These are phyloP conservation scores for Astropecten irregularis DNA, from an alignment of 53 echinoderm and acorn worm genomes.

Conservation along the genomic window DNA sequence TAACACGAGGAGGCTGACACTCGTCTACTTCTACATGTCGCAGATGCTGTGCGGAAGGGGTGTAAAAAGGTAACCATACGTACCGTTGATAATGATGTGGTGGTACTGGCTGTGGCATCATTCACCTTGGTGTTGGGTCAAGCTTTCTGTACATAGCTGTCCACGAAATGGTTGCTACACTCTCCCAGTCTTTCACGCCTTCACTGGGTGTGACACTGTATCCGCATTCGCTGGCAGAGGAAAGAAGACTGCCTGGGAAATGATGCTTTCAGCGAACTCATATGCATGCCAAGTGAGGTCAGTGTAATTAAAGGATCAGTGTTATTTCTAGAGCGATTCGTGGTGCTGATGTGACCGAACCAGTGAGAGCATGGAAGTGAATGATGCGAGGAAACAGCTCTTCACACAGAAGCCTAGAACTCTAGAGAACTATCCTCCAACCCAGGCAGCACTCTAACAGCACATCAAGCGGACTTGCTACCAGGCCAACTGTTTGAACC, in stretches of 20 bases:
- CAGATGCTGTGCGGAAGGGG: conserved; percentile 14
- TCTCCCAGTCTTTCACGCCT: conserved; percentile 52
- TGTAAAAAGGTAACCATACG: conserved; percentile 1
- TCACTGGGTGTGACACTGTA: conserved; percentile 58
- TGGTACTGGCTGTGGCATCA: conserved; percentile 41
- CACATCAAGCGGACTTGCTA: conserved; percentile 55
- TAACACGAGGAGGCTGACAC: conserved; percentile 23
- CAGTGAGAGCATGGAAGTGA: conserved; percentile 11
- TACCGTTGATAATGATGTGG: conserved; percentile 59
- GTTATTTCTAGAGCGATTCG: conserved; percentile 47
- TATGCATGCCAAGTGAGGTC: conserved; percentile 12
- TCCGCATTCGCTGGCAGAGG: conserved; percentile 50
- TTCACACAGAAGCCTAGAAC: conserved; percentile 35
- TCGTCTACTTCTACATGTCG: background rate
- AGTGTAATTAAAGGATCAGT: conserved; percentile 7
- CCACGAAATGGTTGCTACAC: background rate
- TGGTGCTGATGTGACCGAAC: conserved; percentile 61
- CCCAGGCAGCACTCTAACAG: conserved; percentile 50
- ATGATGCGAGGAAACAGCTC: conserved; percentile 44
- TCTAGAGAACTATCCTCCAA: conserved; percentile 35
- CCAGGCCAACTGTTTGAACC: conserved; percentile 45
- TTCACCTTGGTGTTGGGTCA: background rate
- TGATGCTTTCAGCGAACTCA: conserved; percentile 26
- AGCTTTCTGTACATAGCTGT: background rate
- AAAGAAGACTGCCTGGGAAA: conserved; percentile 62